These are phyloP conservation scores for Gastracanthus pulcherrimus DNA, from an alignment of 2,888 invertebrate species.

Conservation along the genomic window DNA sequence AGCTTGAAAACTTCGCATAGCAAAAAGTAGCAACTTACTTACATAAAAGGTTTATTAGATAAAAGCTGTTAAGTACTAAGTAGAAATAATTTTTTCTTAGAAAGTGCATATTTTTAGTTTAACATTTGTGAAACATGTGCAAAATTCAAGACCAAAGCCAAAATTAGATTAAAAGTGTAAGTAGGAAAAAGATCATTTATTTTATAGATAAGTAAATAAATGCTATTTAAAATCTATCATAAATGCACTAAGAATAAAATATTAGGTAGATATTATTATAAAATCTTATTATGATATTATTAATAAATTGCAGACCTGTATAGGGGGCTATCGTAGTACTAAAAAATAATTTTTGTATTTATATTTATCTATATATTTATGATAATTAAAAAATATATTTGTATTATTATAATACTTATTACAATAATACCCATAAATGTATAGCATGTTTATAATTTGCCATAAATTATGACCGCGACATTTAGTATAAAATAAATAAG, in stretches of 20 bases:
- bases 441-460: too few relatives aligned
- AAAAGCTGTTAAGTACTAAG: constrained; percentile 25
- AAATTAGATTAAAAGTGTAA: constrained; percentile 4
- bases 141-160: background rate
- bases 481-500: too few relatives aligned
- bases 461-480: too few relatives aligned
- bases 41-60: constrained; percentile 46
- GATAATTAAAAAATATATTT: too few relatives aligned
- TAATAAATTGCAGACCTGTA: background rate
- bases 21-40: constrained; percentile 19
- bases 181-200: background rate
- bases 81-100: constrained; percentile 6
- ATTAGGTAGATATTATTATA: background rate
- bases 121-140: constrained; percentile 13
- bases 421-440: too few relatives aligned
- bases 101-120: background rate
- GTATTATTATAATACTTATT: too few relatives aligned
- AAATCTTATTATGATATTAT: background rate
- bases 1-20: background rate
- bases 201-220: too few relatives aligned
- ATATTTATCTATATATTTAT: background rate
- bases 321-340: too few relatives aligned
- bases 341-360: background rate
- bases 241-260: background rate
- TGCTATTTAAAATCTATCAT: background rate